phyloP scores from a whole-genome alignment of 92 coral and sea anemone species.

The Heliopora coerulea region DNA sequence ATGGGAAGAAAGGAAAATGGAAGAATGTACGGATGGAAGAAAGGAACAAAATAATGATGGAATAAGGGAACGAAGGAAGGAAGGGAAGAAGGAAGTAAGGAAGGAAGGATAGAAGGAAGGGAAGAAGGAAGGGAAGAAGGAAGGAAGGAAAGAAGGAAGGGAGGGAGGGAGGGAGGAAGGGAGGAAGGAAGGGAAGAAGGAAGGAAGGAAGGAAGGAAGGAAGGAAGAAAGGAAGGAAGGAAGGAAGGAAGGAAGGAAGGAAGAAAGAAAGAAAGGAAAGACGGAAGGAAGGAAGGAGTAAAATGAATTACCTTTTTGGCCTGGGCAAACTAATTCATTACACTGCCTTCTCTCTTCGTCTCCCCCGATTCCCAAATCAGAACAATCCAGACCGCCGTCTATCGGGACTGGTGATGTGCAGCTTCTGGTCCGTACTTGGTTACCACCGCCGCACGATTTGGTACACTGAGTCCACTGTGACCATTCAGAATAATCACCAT shows the following conservation, averaged over 20 bases:
- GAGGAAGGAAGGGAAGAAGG: background rate
- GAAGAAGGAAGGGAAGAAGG: background rate
- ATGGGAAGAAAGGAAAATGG: too few relatives aligned
- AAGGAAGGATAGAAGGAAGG: background rate
- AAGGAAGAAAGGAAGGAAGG: background rate
- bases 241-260: background rate
- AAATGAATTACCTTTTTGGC: slow-evolving; percentile 64
- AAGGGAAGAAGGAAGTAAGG: background rate
- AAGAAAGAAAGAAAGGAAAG: background rate
- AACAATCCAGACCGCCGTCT: slow-evolving; percentile 88
- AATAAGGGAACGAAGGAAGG: background rate
- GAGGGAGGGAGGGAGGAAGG: background rate
- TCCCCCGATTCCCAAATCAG: slow-evolving; percentile 64
- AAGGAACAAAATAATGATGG: background rate
- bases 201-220: background rate
- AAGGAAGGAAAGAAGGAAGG: slow-evolving; percentile 1
- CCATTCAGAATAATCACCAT: slow-evolving; percentile 91
- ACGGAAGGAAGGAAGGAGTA: background rate
- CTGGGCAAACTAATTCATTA: slow-evolving; percentile 82
- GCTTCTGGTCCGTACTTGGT: slow-evolving; percentile 74
- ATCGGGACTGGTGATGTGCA: slow-evolving; percentile 87
- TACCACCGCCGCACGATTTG: slow-evolving; percentile 87
- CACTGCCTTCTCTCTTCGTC: slow-evolving; percentile 74
- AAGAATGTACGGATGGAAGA: too few relatives aligned
- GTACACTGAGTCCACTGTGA: slow-evolving; percentile 80